A percentile compares a stretch with the other conserved stretches of the same genome.
Evolutionary conservation across 2,113 vertebrate genomes (phyloP).

Genomic region (Butastur rufipennis): DNA sequence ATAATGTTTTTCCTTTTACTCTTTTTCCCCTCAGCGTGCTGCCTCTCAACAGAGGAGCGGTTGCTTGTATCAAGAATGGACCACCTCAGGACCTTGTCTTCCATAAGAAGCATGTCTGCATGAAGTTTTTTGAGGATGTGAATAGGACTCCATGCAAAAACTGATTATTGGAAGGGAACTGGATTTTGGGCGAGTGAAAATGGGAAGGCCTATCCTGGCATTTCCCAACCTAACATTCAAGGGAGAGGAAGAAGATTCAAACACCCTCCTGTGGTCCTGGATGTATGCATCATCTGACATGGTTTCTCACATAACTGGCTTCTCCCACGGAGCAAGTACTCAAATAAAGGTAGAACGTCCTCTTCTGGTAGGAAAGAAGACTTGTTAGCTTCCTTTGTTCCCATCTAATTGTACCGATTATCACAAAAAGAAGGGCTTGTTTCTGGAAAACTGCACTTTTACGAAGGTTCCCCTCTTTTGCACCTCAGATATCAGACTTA

Average conservation of each 20-base stretch:
- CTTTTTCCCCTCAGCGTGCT: neutral
- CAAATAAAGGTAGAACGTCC: constrained; percentile 7
- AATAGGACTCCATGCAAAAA: neutral
- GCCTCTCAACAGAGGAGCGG: neutral
- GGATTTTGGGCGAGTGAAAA: neutral
- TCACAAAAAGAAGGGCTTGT: neutral
- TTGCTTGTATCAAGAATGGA: neutral
- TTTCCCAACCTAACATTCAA: neutral
- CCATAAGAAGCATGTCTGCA: fast-evolving
- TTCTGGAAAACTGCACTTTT: neutral
- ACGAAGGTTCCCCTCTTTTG: neutral
- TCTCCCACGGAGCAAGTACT: neutral
- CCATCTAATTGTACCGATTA: neutral
- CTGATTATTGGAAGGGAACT: neutral
- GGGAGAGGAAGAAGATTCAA: neutral
- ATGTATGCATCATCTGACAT: neutral
- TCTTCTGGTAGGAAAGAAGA: constrained; percentile 30
- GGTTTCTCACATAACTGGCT: neutral
- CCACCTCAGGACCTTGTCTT: neutral
- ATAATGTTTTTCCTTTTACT: neutral
- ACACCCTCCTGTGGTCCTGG: neutral
- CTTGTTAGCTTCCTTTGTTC: neutral
- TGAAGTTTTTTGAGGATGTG: neutral
- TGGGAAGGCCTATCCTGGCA: neutral
- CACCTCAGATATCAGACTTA: neutral